Evolutionary conservation across 2,113 vertebrate species (phyloP).

Genomic region (Calidris pygmaea): DNA sequence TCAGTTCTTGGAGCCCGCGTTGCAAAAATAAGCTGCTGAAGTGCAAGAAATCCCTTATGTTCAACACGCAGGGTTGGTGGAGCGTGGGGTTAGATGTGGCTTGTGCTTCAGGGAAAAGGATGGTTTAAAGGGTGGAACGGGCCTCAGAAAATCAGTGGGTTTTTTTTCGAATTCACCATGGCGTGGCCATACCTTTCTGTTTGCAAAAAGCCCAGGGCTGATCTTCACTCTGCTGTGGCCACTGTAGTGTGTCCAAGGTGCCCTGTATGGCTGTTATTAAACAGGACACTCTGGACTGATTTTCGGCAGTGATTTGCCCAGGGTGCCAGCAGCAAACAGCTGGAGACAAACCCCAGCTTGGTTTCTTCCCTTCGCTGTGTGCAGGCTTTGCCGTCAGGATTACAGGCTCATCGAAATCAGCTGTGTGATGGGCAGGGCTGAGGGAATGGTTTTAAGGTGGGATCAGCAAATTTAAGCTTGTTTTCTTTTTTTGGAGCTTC

Average conservation of each 20-base stretch:
- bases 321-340: neutral
- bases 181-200: neutral
- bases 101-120: neutral
- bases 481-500: neutral
- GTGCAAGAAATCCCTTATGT: neutral
- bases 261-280: neutral
- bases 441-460: neutral
- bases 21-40: neutral
- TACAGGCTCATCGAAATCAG: neutral
- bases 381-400: fast-evolving
- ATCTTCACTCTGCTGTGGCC: neutral
- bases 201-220: neutral
- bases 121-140: neutral
- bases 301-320: neutral
- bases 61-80: neutral
- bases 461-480: fast-evolving
- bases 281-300: neutral
- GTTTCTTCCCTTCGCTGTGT: neutral
- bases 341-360: neutral
- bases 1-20: neutral
- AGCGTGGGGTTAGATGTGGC: neutral
- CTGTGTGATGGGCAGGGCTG: neutral
- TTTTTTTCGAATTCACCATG: neutral
- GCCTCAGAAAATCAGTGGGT: neutral
- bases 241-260: fast-evolving